Base-by-base conservation (phyloP, 2,797 vertebrate genomes). In the Florisuga fusca region DNA sequence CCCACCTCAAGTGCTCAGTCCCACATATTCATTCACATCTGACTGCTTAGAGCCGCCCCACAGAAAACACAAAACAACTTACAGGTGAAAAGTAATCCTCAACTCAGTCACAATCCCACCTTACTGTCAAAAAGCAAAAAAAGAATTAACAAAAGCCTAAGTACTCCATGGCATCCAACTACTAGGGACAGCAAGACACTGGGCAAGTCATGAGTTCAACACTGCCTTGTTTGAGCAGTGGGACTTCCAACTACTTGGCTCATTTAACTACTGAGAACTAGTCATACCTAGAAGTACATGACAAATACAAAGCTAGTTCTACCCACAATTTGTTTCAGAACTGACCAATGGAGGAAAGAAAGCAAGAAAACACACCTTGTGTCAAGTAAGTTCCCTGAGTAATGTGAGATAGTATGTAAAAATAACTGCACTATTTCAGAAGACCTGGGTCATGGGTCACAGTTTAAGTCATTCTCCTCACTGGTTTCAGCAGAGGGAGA, bases 281-380 rank as follows among this genome's bases (percentile, higher is more conserved):
- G 14, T 41, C 38, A 41, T 12, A 41, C 13, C 38, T 15, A 3
- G 1, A 55, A 62, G 13, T 10, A 27, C 29, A 14, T 6, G 10
- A 36, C 6, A 63, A 10, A 3, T 2, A 80, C 33, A 4, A 12
- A 76, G 5, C 27, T 6, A n/a, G 13, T 26, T 88, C 13, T 11
- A 76, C 3, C 12, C 20, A 19, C 13, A 33, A 8, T 53, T 48
- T 58, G 19, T 38, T 82, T 71, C 33, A 53, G 23, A 53, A 54
- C 1, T 23, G 10, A 36, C 6, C 2, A 4, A 25, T 5, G 2
- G 3, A 3, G 5, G 6, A 5, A 4, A 15, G 26, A 34, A 8
- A 27, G 9, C 48, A 74, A 12, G 8, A 45, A 58, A 73, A 58
- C 18, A 29, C 3, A 58, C 9, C 19, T 36, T 22, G 2, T 17